These are phyloP conservation scores for Oasisia sp. DNA, from an alignment of 2,888 invertebrate species.

Conservation along the genomic window DNA sequence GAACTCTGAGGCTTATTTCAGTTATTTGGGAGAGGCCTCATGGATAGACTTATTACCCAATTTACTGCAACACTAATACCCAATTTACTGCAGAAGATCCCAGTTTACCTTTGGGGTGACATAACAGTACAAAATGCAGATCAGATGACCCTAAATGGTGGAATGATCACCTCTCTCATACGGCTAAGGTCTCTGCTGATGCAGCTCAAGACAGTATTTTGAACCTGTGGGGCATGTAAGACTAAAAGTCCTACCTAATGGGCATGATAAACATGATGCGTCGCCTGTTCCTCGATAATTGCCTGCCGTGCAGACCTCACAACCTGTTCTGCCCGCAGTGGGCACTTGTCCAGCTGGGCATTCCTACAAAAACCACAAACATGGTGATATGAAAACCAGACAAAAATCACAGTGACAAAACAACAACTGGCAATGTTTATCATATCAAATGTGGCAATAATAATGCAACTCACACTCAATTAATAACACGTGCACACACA, in stretches of 20 bases:
- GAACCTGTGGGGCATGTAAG: not conserved
- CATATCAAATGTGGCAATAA: not conserved
- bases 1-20: too few relatives aligned
- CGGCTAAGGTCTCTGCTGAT: too few relatives aligned
- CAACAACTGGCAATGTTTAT: not conserved
- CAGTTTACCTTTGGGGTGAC: too few relatives aligned
- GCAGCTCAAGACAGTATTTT: not conserved
- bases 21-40: too few relatives aligned
- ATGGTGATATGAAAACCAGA: not conserved
- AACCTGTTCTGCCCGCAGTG: conserved; percentile 41
- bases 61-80: too few relatives aligned
- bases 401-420: not conserved
- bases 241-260: conserved; percentile 40
- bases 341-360: conserved; percentile 51
- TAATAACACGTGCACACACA: too few relatives aligned
- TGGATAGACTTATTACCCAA: too few relatives aligned
- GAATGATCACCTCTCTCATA: too few relatives aligned
- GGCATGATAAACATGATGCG: conserved; percentile 34
- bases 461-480: not conserved
- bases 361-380: conserved; percentile 29
- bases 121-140: too few relatives aligned
- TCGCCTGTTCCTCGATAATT: conserved; percentile 24
- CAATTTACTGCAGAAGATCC: too few relatives aligned
- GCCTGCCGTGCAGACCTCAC: conserved; percentile 45
- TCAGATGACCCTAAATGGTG: too few relatives aligned